Conservation (phyloP, 2,797 vertebrate genomes). For the Eospalax fontanierii region DNA sequence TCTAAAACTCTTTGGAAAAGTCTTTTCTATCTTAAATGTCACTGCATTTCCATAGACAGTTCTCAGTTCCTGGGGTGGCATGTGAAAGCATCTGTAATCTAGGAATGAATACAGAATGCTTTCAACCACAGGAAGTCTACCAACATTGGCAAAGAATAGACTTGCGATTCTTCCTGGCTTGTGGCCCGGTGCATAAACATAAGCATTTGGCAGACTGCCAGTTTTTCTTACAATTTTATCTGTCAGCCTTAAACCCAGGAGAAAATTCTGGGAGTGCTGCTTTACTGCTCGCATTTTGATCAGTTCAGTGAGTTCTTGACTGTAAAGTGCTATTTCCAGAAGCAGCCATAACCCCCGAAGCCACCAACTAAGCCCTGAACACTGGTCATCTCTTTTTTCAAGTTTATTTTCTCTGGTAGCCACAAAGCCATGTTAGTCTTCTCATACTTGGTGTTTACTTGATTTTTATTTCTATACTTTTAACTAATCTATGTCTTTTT, state of each 20-base stretch:
- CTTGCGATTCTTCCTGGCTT: background rate
- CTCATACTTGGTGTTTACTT: background rate
- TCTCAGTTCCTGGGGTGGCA: conserved; percentile 93
- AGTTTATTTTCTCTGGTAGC: background rate
- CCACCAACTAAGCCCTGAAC: background rate
- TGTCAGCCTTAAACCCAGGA: background rate
- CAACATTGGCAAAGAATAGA: background rate
- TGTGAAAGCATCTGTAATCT: conserved; percentile 88
- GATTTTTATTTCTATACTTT: background rate
- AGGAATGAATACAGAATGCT: background rate
- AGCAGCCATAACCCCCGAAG: background rate
- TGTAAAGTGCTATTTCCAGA: background rate
- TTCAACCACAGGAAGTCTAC: background rate
- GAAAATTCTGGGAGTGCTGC: background rate
- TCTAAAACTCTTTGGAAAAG: conserved; percentile 92
- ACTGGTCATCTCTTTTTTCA: background rate
- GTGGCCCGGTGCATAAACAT: background rate
- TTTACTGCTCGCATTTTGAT: background rate
- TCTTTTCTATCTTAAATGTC: conserved; percentile 92
- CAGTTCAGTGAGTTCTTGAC: background rate
- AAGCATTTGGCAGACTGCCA: background rate
- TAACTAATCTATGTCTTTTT: background rate
- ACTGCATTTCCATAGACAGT: conserved; percentile 96
- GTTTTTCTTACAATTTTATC: background rate
- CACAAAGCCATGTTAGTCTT: background rate